Conservation (phyloP, 2,888 invertebrate species). For the Tholera decimalis region DNA sequence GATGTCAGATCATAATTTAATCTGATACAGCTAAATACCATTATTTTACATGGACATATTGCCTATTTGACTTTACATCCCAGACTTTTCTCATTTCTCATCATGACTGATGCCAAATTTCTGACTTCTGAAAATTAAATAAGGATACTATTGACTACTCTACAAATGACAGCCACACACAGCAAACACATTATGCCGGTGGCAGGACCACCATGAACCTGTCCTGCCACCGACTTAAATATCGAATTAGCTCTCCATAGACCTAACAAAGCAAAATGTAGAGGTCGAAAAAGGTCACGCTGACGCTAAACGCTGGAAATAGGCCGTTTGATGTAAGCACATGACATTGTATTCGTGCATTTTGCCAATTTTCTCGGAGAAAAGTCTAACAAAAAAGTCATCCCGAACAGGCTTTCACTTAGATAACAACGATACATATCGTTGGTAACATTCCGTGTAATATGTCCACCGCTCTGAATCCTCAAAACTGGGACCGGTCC, state of each 20-base stretch:
- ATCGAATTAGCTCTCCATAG: too few relatives aligned
- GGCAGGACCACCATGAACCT: too few relatives aligned
- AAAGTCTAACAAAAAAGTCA: constrained; percentile 15
- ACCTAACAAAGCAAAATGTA: not conserved
- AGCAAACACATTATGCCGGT: too few relatives aligned
- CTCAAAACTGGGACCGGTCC: constrained; percentile 72
- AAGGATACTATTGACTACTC: too few relatives aligned
- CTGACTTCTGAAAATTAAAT: not conserved
- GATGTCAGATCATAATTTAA: too few relatives aligned
- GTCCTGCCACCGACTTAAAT: too few relatives aligned
- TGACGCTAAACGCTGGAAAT: constrained; percentile 1
- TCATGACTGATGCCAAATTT: too few relatives aligned
- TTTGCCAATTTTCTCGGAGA: constrained; percentile 24
- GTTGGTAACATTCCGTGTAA: constrained; percentile 73
- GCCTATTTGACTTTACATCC: too few relatives aligned
- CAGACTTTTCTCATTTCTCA: too few relatives aligned
- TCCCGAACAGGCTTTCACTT: constrained; percentile 55
- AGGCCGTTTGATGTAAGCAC: constrained; percentile 1
- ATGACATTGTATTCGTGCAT: constrained; percentile 5
- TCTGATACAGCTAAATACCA: too few relatives aligned
- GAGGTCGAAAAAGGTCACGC: not conserved
- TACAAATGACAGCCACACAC: too few relatives aligned
- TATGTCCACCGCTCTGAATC: constrained; percentile 71
- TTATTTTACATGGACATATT: too few relatives aligned
- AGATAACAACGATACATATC: constrained; percentile 53